These are phyloP conservation scores for Turritopsis rubra DNA, from an alignment of 30 jellyfish, hydroid and myxozoan genomes.

Conservation along the genomic window DNA sequence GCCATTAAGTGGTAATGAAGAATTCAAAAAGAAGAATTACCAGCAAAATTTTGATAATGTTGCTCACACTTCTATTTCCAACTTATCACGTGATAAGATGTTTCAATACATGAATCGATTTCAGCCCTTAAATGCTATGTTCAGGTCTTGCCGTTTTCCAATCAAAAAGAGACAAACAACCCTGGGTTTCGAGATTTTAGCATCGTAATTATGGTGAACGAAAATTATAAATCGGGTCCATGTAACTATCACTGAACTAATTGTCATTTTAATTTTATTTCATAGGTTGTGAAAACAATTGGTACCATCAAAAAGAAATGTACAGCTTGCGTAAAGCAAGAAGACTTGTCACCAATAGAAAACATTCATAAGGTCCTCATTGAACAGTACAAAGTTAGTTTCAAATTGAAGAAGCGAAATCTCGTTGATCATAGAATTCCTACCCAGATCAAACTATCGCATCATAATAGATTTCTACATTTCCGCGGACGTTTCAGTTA, in stretches of 20 bases:
- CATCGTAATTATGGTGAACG: not conserved
- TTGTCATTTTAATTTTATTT: not conserved
- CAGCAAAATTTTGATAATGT: no score
- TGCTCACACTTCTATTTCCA: no score
- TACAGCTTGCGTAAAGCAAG: not conserved
- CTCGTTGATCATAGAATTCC: not conserved
- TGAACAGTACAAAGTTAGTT: not conserved
- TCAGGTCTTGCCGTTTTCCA: no score
- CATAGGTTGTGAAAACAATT: not conserved
- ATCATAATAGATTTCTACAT: constrained; percentile 1
- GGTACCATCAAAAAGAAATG: not conserved
- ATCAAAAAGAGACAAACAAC: no score
- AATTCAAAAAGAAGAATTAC: no score
- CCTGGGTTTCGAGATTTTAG: no score
- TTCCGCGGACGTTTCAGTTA: constrained; percentile 23
- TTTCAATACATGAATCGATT: no score
- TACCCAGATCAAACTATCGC: not conserved
- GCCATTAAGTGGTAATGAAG: no score
- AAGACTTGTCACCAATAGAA: not conserved
- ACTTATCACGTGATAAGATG: no score
- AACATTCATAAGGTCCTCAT: not conserved
- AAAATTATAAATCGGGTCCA: not conserved
- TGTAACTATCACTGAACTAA: not conserved
- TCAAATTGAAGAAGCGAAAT: not conserved
- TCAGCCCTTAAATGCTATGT: no score